Percentiles rank a stretch among this genome's conserved stretches.
Evolutionary conservation across 2,113 vertebrate species (phyloP).

Genomic region (Salvelinus namaycush): DNA sequence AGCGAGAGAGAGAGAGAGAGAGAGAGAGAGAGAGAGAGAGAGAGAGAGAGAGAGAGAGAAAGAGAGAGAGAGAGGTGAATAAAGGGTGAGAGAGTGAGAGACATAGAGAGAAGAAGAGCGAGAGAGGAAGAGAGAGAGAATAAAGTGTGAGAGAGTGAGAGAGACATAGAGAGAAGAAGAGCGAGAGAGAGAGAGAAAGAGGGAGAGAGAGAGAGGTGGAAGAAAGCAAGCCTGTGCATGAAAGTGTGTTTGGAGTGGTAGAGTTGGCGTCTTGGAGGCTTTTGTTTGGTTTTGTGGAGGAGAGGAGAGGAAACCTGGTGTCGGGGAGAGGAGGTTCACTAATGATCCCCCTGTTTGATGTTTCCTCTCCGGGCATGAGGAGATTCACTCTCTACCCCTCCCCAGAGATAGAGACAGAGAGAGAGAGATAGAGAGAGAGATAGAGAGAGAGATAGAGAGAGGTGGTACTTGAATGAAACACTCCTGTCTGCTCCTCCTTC

Average conservation of each 20-base stretch:
- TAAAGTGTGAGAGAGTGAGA: not conserved
- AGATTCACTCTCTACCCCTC: constrained; percentile 28
- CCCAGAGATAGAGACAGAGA: not conserved
- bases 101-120: not conserved
- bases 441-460: no score
- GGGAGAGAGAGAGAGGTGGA: not conserved
- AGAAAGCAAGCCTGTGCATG: not conserved
- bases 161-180: not conserved
- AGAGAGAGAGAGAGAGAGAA: no score
- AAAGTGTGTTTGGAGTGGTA: not conserved
- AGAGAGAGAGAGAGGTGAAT: no score
- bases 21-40: no score
- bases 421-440: no score
- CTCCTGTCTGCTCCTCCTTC: no score
- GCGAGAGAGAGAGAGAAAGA: not conserved
- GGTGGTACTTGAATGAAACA: no score
- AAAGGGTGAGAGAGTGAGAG: not conserved
- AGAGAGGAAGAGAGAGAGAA: not conserved
- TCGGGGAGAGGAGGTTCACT: constrained; percentile 49
- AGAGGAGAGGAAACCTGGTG: constrained; percentile 36
- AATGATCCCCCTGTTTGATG: constrained; percentile 67
- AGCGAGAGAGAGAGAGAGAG: no score
- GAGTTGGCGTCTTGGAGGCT: constrained; percentile 29
- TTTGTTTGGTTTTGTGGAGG: constrained; percentile 31
- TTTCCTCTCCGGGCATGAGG: constrained; percentile 59